These are phyloP conservation scores for Macroglossus sobrinus DNA, from an alignment of 2,113 vertebrate species.

Conservation along the genomic window DNA sequence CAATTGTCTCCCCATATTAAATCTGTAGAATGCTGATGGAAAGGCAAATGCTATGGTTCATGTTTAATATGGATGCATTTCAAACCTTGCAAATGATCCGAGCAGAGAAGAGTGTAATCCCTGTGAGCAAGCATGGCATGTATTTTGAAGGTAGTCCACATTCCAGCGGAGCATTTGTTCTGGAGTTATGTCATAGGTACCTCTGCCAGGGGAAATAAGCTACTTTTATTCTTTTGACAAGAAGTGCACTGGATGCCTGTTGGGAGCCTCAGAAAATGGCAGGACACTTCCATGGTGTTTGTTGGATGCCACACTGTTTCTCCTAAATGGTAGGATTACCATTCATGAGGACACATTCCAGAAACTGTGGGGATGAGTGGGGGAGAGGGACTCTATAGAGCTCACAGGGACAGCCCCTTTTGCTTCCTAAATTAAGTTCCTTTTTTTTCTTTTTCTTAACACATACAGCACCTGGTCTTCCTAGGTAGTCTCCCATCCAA, in stretches of 20 bases:
- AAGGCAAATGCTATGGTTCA: background rate
- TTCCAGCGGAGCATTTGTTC: background rate
- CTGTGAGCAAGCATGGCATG: background rate
- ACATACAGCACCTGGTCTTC: too few relatives aligned
- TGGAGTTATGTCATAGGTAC: background rate
- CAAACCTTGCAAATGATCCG: background rate
- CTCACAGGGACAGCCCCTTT: background rate
- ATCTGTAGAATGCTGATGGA: background rate
- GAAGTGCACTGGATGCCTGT: background rate
- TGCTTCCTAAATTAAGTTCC: background rate
- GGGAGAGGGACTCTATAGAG: accelerated
- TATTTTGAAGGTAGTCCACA: background rate
- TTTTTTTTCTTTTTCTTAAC: background rate
- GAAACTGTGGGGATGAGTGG: background rate
- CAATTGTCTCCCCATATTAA: background rate
- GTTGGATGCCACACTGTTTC: background rate
- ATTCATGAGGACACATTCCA: background rate
- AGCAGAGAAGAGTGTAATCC: background rate
- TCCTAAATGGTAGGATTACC: background rate
- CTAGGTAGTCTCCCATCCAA: too few relatives aligned
- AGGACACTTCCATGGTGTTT: background rate
- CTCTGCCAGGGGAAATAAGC: constrained; percentile 46
- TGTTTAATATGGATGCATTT: constrained; percentile 33
- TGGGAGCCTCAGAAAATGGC: background rate
- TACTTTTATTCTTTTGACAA: background rate